Conservation (phyloP, 2,888 invertebrate genomes). For the Rhimphoctona megacephalus region DNA sequence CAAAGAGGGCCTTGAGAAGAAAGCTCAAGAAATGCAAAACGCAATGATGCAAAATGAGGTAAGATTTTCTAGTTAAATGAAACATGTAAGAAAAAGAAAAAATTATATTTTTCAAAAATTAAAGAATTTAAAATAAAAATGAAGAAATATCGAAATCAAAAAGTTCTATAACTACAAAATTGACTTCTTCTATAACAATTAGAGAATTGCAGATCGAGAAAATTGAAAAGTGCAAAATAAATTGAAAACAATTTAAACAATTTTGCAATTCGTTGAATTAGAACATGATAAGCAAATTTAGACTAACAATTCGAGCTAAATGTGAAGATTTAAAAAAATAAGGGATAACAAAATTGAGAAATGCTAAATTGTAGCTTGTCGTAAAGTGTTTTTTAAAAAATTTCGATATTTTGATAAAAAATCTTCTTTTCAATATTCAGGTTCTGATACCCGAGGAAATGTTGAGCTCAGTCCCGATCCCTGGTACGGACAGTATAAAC, state of each 20-base stretch:
- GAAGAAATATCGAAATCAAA: neutral
- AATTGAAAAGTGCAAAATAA: neutral
- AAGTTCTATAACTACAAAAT: neutral
- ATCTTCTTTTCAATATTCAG: constrained; percentile 82
- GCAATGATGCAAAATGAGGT: constrained; percentile 93
- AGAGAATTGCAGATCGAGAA: neutral
- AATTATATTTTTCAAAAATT: constrained; percentile 21
- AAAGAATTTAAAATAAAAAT: neutral
- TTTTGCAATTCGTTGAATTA: neutral
- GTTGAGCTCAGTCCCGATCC: constrained; percentile 91
- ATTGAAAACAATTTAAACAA: neutral
- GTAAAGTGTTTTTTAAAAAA: neutral
- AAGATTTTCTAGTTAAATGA: constrained; percentile 42
- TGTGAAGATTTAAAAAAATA: neutral
- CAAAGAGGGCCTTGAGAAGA: constrained; percentile 89
- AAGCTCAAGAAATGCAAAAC: constrained; percentile 87
- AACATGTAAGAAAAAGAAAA: neutral
- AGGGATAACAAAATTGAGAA: neutral
- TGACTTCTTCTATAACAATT: neutral
- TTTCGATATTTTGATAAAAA: neutral
- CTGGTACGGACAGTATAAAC: constrained; percentile 90
- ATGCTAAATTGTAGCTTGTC: neutral
- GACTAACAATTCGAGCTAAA: neutral
- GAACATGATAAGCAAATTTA: neutral
- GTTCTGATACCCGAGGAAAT: constrained; percentile 90